A percentile compares a stretch with the other conserved stretches of the same genome.
Evolutionary conservation across 2,113 vertebrate species (phyloP).

Genomic region (Saguinus midas): DNA sequence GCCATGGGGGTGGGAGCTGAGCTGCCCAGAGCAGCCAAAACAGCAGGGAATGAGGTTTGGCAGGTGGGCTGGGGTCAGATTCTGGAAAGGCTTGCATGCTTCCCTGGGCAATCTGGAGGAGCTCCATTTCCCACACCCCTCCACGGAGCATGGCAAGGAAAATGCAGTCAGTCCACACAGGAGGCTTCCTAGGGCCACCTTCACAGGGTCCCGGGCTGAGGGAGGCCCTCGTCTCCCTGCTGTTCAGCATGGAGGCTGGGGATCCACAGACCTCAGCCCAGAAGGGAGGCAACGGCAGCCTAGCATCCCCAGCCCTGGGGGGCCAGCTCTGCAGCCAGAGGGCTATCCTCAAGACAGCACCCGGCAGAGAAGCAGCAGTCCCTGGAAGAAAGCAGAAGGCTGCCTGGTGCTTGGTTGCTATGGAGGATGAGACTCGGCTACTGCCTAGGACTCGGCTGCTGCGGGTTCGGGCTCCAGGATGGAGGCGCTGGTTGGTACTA

Average conservation of each 20-base stretch:
- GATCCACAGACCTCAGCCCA: background rate
- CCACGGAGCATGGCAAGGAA: background rate
- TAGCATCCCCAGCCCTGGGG: background rate
- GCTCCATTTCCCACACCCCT: background rate
- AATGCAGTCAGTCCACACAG: no score
- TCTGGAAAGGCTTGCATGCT: background rate
- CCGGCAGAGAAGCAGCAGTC: background rate
- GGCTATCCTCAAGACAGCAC: background rate
- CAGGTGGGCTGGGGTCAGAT: background rate
- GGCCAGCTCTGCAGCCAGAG: accelerated
- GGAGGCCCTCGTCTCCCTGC: background rate
- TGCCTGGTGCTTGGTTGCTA: no score
- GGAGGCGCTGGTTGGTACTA: background rate
- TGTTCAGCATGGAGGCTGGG: background rate
- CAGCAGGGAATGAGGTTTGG: background rate
- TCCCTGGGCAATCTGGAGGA: no score
- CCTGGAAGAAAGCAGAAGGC: background rate
- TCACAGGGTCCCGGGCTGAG: background rate
- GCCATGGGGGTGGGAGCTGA: accelerated
- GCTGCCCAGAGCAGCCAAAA: background rate
- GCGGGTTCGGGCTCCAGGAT: background rate
- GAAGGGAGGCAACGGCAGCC: background rate
- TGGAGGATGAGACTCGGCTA: no score
- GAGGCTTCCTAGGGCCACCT: background rate
- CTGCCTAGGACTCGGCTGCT: background rate